phyloP scores from a whole-genome alignment of 2,888 invertebrate genomes.

The Drosophila nr. perissopoda region DNA sequence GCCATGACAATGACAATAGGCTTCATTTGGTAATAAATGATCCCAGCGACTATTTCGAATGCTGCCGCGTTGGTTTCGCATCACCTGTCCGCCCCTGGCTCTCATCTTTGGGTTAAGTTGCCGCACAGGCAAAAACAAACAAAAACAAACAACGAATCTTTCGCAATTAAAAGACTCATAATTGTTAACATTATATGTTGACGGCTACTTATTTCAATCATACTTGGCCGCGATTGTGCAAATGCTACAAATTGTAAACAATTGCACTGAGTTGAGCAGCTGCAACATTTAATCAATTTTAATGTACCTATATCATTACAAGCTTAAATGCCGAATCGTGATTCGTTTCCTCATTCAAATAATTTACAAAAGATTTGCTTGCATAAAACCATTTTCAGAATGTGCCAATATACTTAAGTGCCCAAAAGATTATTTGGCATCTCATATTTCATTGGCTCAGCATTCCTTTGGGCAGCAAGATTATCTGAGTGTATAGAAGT shows the following conservation, averaged over 20 bases:
- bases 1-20: constrained; percentile 36
- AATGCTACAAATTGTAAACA: constrained; percentile 6
- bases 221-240: constrained; percentile 3
- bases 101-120: constrained; percentile 68
- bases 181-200: constrained; percentile 37
- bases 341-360: constrained; percentile 12
- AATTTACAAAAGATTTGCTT: not conserved
- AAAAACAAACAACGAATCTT: constrained; percentile 1
- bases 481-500: not conserved
- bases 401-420: constrained; percentile 6
- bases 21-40: constrained; percentile 62
- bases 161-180: constrained; percentile 45
- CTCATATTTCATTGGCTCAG: constrained; percentile 1
- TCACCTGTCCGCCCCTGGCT: constrained; percentile 30
- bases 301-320: constrained; percentile 12
- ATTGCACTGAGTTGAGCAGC: constrained; percentile 27
- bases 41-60: not conserved
- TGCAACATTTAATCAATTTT: constrained; percentile 31
- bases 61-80: constrained; percentile 40
- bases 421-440: constrained; percentile 4
- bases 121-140: constrained; percentile 26
- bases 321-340: constrained; percentile 38
- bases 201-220: constrained; percentile 10
- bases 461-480: not conserved
- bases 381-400: not conserved